Evolutionary conservation across 2,888 invertebrate genomes (phyloP).

Genomic region (Creontiades dilutus): DNA sequence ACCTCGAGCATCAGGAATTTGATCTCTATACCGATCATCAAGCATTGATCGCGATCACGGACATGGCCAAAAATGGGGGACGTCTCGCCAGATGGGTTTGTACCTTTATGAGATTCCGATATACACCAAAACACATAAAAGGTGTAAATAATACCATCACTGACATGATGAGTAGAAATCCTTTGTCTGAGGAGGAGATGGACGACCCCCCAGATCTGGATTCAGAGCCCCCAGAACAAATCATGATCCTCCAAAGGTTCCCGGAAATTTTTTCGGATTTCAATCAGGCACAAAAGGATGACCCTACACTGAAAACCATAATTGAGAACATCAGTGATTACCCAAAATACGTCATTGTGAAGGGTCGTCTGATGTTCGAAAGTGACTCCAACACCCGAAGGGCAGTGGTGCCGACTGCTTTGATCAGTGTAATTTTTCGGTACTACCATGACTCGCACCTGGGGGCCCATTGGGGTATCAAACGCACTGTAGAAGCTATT

Average conservation of each 20-base stretch:
- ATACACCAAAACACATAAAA: conserved; percentile 34
- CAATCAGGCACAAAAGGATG: conserved; percentile 50
- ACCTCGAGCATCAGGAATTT: conserved; percentile 14
- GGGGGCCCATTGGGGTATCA: conserved; percentile 46
- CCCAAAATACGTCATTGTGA: neutral
- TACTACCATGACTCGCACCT: neutral
- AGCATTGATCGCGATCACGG: conserved; percentile 11
- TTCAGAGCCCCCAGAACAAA: conserved; percentile 18
- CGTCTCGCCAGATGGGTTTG: neutral
- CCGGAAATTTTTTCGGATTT: conserved; percentile 62
- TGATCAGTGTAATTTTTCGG: neutral
- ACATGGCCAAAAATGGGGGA: conserved; percentile 35
- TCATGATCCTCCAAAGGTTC: conserved; percentile 32
- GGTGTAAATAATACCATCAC: conserved; percentile 37
- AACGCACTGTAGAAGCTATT: conserved; percentile 4
- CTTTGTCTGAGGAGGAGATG: neutral
- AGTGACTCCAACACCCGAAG: neutral
- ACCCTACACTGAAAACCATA: neutral
- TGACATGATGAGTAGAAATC: conserved; percentile 35
- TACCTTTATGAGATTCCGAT: conserved; percentile 47
- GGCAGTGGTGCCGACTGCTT: neutral
- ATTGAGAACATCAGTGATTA: conserved; percentile 5
- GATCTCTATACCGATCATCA: conserved; percentile 36
- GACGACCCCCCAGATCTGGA: conserved; percentile 20
- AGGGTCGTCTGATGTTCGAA: conserved; percentile 27